Conservation (phyloP, 2,113 vertebrate species). For the Noctilio leporinus region DNA sequence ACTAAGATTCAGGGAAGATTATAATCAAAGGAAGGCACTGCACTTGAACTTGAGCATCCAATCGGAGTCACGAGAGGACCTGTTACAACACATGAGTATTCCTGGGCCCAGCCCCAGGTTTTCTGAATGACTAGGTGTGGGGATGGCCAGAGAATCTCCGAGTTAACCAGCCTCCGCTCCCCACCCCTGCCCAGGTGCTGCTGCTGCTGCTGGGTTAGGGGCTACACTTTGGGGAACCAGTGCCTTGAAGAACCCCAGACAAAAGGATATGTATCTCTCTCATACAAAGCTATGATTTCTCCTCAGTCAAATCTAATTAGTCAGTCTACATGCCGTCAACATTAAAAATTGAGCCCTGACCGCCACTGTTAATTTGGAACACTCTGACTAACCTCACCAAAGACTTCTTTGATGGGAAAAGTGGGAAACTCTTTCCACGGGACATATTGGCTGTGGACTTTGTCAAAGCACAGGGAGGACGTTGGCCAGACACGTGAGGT, state of each 20-base stretch:
- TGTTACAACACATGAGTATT: not conserved
- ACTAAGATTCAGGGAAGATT: not conserved
- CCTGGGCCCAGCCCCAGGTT: not conserved
- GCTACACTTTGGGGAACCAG: not conserved
- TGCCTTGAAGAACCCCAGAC: not conserved
- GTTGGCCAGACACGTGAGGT: slow-evolving; percentile 50
- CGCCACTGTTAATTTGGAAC: slow-evolving; percentile 52
- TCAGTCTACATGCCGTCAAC: slow-evolving; percentile 11
- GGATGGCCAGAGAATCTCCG: not conserved
- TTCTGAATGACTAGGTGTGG: not conserved
- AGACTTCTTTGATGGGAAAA: slow-evolving; percentile 60
- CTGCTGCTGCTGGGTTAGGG: not conserved
- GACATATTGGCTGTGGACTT: slow-evolving; percentile 60
- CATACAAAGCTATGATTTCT: not conserved
- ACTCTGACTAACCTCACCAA: slow-evolving; percentile 56
- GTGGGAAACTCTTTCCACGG: slow-evolving; percentile 48
- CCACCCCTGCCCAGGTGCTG: no score
- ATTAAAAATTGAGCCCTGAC: slow-evolving; percentile 30
- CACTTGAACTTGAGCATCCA: not conserved
- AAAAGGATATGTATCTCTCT: not conserved
- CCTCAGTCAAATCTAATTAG: slow-evolving; percentile 40
- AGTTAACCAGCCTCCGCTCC: not conserved
- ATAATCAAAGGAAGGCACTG: not conserved
- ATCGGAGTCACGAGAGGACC: not conserved
- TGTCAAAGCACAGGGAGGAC: slow-evolving; percentile 60